Evolutionary conservation across 1,140 invertebrate genomes (phyloP).

Genomic region (Drosophila oshimai): DNA sequence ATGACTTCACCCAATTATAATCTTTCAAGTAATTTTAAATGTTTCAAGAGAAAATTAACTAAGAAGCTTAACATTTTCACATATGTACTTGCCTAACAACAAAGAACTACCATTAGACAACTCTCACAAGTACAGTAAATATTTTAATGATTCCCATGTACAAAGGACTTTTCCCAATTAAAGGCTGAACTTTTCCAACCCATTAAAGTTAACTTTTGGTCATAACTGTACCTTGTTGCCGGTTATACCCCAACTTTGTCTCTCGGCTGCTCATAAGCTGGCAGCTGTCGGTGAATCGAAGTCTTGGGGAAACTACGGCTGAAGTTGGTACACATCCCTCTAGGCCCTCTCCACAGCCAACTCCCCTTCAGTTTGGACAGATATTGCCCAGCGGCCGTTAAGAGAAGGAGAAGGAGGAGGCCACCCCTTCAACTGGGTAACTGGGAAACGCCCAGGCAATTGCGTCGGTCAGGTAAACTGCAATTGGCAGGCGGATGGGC

Average conservation of each 20-base stretch:
- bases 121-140: not conserved
- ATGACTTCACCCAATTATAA: too few relatives aligned
- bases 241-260: not conserved
- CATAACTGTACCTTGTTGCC: conserved; percentile 28
- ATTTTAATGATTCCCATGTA: not conserved
- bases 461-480: conserved; percentile 62
- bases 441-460: conserved; percentile 47
- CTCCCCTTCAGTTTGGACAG: not conserved
- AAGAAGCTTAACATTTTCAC: too few relatives aligned
- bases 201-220: conserved; percentile 16
- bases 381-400: conserved; percentile 30
- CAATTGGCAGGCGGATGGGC: conserved; percentile 56
- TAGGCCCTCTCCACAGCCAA: not conserved
- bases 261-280: not conserved
- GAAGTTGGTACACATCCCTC: not conserved
- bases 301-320: conserved; percentile 13
- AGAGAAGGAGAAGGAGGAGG: too few relatives aligned
- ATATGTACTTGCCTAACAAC: not conserved
- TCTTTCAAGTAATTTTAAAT: too few relatives aligned
- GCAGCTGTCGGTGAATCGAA: conserved; percentile 22
- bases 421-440: conserved; percentile 28
- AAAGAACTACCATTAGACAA: not conserved
- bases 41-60: too few relatives aligned
- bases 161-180: not conserved
- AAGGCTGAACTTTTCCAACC: not conserved